Evolutionary conservation across 2,888 invertebrate genomes (phyloP).

Genomic region (Diadromus collaris): DNA sequence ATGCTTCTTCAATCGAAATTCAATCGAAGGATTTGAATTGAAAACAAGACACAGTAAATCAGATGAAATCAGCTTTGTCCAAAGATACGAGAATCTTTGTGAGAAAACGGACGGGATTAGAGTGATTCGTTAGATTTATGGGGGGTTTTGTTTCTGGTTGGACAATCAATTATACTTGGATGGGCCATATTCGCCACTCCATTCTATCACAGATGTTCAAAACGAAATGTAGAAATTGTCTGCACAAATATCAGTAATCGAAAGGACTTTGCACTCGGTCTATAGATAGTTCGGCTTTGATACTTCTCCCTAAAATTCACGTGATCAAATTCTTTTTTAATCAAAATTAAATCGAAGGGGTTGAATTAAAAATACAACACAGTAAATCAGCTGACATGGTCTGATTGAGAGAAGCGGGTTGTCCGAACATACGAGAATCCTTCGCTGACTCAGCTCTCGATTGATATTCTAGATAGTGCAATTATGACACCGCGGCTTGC

Average conservation of each 20-base stretch:
- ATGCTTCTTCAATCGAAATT: not conserved
- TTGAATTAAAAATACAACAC: not conserved
- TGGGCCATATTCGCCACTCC: no score
- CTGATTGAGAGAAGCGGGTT: not conserved
- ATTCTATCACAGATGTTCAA: not conserved
- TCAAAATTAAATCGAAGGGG: not conserved
- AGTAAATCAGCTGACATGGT: not conserved
- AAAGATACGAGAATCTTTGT: no score
- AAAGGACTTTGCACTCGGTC: not conserved
- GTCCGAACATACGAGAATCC: slow-evolving; percentile 4
- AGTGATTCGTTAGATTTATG: no score
- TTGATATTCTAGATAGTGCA: slow-evolving; percentile 19
- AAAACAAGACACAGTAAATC: no score
- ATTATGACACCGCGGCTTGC: slow-evolving; percentile 24
- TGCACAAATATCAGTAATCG: not conserved
- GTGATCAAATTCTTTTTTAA: not conserved
- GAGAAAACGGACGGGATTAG: no score
- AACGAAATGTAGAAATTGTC: not conserved
- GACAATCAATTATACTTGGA: no score
- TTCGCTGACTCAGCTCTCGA: slow-evolving; percentile 6
- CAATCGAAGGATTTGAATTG: no score
- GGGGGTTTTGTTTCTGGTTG: no score
- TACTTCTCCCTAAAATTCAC: not conserved
- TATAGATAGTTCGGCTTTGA: not conserved
- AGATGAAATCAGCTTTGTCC: no score